phyloP scores from a whole-genome alignment of 2,888 invertebrate species.

The Coenonympha glycerion region DNA sequence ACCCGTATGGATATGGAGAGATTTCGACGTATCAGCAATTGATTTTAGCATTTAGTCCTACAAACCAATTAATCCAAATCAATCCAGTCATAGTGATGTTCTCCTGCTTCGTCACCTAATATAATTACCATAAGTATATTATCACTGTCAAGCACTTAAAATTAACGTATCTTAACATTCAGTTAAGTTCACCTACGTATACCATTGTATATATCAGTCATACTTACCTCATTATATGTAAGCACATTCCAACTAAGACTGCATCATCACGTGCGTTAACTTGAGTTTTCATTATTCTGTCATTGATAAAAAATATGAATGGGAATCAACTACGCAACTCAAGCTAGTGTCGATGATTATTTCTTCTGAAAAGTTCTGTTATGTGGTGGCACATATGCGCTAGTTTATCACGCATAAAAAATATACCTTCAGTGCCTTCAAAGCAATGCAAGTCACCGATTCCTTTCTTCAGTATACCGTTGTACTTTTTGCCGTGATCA shows the following conservation, averaged over 20 bases:
- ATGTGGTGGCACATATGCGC: not conserved
- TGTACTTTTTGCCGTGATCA: slow-evolving; percentile 18
- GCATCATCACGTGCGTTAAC: not conserved
- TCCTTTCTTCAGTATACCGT: slow-evolving; percentile 21
- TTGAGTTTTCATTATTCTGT: not conserved
- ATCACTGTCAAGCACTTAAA: too few species aligned
- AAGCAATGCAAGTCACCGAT: slow-evolving; percentile 10
- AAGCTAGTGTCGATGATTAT: not conserved
- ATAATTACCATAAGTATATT: too few species aligned
- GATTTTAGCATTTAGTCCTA: too few species aligned
- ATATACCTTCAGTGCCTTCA: not conserved
- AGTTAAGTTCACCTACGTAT: not conserved
- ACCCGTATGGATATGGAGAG: too few species aligned
- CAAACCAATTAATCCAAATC: too few species aligned
- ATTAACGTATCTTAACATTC: too few species aligned
- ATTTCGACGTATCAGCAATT: too few species aligned
- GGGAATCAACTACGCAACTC: not conserved
- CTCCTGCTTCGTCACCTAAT: too few species aligned
- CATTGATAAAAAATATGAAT: not conserved
- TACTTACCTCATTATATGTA: not conserved
- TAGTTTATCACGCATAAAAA: not conserved
- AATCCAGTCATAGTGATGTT: too few species aligned
- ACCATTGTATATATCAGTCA: not conserved
- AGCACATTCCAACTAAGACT: not conserved
- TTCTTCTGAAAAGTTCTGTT: not conserved